Evolutionary conservation across 1,140 invertebrate species (phyloP).

Genomic region (Drosophila ironensis): DNA sequence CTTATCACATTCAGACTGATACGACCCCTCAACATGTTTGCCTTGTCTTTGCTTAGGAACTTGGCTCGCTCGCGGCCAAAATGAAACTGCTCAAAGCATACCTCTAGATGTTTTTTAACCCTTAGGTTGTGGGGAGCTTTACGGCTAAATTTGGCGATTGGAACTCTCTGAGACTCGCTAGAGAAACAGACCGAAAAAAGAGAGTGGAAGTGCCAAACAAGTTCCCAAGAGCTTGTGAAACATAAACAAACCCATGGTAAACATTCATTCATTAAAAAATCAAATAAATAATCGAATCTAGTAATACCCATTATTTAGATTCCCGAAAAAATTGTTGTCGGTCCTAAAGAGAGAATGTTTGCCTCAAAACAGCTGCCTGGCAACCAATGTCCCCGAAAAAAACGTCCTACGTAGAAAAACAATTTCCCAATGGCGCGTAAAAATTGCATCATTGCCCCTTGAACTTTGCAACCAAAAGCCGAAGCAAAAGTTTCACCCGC

Average conservation of each 20-base stretch:
- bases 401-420: too few species aligned
- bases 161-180: not conserved
- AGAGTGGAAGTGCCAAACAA: not conserved
- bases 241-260: conserved; percentile 4
- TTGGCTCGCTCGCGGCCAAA: not conserved
- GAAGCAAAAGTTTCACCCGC: not conserved
- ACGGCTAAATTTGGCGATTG: conserved; percentile 1
- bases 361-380: too few species aligned
- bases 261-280: not conserved
- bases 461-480: not conserved
- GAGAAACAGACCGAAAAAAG: not conserved
- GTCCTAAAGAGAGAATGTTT: not conserved
- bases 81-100: not conserved
- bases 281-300: not conserved
- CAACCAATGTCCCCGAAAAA: too few species aligned
- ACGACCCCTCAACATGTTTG: conserved; percentile 23
- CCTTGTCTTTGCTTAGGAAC: not conserved
- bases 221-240: conserved; percentile 1
- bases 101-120: not conserved
- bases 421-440: not conserved
- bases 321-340: not conserved
- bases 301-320: not conserved
- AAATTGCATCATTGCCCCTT: conserved; percentile 15
- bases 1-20: conserved; percentile 2
- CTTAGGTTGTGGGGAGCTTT: not conserved